Conservation (phyloP, 2,113 vertebrate species). For the Catharus minimus region DNA sequence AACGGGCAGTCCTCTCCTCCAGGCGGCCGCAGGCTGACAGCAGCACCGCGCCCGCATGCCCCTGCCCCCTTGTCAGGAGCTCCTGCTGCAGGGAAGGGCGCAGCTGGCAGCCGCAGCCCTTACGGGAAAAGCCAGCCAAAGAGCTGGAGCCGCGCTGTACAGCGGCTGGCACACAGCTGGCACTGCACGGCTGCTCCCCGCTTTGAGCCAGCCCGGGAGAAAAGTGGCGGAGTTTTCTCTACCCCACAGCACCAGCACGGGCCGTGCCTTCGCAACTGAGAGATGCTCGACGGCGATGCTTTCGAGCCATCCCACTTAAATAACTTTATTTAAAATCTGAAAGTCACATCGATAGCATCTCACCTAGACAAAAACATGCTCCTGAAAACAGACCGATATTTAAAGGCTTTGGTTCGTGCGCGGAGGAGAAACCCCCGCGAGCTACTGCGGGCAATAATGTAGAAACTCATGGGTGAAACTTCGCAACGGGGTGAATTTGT, state of each 20-base stretch:
- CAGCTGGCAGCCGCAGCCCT: accelerated
- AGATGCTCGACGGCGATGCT: background rate
- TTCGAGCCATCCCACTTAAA: background rate
- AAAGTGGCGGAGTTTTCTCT: accelerated
- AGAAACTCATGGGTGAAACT: background rate
- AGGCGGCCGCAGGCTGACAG: background rate
- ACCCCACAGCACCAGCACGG: accelerated
- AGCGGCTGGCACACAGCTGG: background rate
- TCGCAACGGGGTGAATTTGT: background rate
- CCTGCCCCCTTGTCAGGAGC: background rate
- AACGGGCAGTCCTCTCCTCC: background rate
- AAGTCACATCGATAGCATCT: background rate
- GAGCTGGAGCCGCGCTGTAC: accelerated
- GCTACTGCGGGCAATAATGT: background rate
- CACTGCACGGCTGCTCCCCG: background rate
- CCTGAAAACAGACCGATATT: background rate
- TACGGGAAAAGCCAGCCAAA: accelerated
- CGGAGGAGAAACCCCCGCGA: background rate
- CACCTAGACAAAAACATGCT: background rate
- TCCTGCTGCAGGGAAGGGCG: background rate
- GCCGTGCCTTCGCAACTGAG: background rate
- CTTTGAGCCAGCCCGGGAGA: background rate
- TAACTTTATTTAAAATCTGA: no score
- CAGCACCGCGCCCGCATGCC: no score
- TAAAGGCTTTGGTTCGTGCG: background rate